A percentile compares a stretch with the other conserved stretches of the same genome.
Conservation (phyloP, 2,113 vertebrate species). For the Python bivittatus region DNA sequence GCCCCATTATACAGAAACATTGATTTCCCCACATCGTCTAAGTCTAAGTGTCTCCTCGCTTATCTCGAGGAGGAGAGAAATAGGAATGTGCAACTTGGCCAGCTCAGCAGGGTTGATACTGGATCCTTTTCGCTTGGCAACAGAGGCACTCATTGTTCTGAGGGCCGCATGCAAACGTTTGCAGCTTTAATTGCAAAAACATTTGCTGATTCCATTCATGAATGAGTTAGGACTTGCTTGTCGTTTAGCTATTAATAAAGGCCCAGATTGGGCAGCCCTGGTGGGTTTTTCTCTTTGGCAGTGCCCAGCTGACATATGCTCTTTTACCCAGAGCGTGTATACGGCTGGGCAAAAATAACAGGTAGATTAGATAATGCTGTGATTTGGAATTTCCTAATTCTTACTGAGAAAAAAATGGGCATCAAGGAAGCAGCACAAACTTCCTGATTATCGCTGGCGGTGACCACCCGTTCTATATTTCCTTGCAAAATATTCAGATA, state of each 20-base stretch:
- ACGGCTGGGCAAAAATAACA: background rate
- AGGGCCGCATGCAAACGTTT: constrained; percentile 66
- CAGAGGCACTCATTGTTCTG: constrained; percentile 77
- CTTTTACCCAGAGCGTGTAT: background rate
- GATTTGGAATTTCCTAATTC: background rate
- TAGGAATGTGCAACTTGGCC: constrained; percentile 73
- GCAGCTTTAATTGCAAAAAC: constrained; percentile 74
- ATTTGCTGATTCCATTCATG: constrained; percentile 71
- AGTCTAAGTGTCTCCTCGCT: background rate
- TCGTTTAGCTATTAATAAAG: constrained; percentile 67
- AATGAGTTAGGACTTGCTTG: constrained; percentile 58
- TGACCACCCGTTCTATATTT: background rate
- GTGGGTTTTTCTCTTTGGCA: background rate
- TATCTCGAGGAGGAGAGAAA: constrained; percentile 62
- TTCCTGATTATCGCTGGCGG: background rate
- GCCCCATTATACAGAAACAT: background rate
- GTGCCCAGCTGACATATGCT: background rate
- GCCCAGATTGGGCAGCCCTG: background rate
- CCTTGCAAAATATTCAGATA: background rate
- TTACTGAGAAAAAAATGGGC: background rate
- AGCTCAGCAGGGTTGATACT: constrained; percentile 64
- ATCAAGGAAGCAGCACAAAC: background rate
- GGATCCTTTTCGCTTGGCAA: constrained; percentile 67
- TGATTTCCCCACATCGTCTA: background rate
- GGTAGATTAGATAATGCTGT: background rate